These are phyloP conservation scores for Ailurus styani DNA, from an alignment of 2,113 vertebrate species.

Conservation along the genomic window DNA sequence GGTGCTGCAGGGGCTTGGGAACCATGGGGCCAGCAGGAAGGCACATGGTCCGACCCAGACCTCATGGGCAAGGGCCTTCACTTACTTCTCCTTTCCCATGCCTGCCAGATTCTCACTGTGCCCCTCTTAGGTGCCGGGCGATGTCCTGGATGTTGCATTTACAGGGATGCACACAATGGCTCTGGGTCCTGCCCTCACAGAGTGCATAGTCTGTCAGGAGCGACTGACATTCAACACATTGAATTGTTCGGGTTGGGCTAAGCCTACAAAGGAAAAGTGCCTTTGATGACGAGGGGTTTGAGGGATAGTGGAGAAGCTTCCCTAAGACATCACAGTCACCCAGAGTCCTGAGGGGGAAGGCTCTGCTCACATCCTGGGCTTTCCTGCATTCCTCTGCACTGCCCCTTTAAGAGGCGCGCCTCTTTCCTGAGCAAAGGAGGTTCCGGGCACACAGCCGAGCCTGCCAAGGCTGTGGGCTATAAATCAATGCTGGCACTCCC, in stretches of 20 bases:
- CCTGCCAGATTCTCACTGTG: neutral
- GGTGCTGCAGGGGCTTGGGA: neutral
- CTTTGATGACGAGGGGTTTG: neutral
- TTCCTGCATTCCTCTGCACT: neutral
- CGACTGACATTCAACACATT: neutral
- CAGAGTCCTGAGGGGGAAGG: neutral
- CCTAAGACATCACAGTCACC: neutral
- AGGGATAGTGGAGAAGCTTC: neutral
- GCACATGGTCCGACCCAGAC: neutral
- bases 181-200: neutral
- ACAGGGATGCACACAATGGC: neutral
- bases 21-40: neutral
- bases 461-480: slow-evolving; percentile 62
- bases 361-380: neutral
- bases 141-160: neutral
- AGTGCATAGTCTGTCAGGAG: neutral
- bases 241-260: neutral
- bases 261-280: neutral
- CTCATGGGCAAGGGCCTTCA: neutral
- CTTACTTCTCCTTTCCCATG: neutral
- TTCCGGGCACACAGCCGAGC: slow-evolving; percentile 56
- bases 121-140: neutral
- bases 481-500: slow-evolving; percentile 72
- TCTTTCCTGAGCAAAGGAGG: slow-evolving; percentile 46
- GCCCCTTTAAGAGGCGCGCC: slow-evolving; percentile 64